Evolutionary conservation across 2,113 vertebrate species (phyloP), one percentile per base, ranked within the genome.

Genomic region (Dendrocopos noguchii): DNA sequence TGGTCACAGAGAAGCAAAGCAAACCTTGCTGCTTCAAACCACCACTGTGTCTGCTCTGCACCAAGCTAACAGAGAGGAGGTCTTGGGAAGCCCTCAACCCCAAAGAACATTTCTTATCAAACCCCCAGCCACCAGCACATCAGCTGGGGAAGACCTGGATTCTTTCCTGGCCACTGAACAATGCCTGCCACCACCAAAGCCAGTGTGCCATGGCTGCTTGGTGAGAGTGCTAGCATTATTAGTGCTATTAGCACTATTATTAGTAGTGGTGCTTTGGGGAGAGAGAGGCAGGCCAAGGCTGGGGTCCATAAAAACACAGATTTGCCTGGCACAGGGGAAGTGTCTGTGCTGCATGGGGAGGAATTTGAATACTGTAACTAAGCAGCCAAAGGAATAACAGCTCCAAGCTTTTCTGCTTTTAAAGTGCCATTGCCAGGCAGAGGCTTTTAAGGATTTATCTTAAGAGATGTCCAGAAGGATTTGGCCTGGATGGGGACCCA

Each of bases 161-260:
- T 92, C 81, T 15, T 21, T 0, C 1, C 1, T n/a, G 61, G 47
- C 52, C 29, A 33, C 27, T 70, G n/a, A 72, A 68, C 17, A 15
- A n/a, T 47, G 34, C 17, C 47, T 78, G 61, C 10, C 6, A 28
- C 18, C 63, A 27, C 46, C 29, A 22, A 52, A 65, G 13, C 39
- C 78, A 53, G 5, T 2, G 7, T 6, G 15, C 12, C 66, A 60
- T 0, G 0, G 59, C 2, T 53, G 18, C 63, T 17, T 4, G 10
- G 34, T 34, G 42, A 90, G n/a, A 66, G 18, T 47, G 47, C 47
- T 47, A 20, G 21, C 15, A 31, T 1, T 65, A 29, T 31, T 31
- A 63, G 33, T 53, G 12, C 19, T 50, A 3, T 44, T 53, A 61
- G 15, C 29, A 44, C 31, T 56, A 8, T 15, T 39, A 77, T 28